Evolutionary conservation across 2,797 vertebrate species (phyloP).

Genomic region (Loriculus beryllinus): DNA sequence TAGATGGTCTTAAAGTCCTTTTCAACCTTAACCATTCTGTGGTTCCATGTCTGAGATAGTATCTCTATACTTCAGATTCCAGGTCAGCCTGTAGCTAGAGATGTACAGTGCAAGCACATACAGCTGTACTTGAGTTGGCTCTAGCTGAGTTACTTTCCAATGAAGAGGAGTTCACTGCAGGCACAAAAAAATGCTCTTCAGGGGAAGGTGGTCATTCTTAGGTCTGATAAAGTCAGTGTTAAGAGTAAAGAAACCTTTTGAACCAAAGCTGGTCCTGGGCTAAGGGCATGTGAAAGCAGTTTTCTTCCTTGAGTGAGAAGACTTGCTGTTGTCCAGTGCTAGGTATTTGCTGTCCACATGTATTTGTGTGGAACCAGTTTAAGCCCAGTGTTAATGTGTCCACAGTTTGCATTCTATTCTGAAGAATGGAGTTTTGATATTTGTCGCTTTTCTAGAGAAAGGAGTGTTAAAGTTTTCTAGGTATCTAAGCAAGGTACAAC

Average conservation of each 20-base stretch:
- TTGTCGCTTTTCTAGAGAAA: not conserved
- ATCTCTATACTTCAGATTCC: not conserved
- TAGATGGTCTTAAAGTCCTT: not conserved
- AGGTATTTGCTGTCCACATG: not conserved
- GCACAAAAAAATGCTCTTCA: not conserved
- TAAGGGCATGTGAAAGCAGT: not conserved
- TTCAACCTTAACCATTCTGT: not conserved
- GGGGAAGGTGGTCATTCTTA: not conserved
- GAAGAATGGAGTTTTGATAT: not conserved
- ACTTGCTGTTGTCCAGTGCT: not conserved
- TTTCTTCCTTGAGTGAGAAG: not conserved
- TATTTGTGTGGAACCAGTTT: not conserved
- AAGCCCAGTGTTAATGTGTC: not conserved
- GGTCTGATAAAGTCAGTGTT: not conserved
- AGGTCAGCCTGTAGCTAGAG: not conserved
- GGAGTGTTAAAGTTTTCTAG: not conserved
- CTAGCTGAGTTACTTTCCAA: not conserved
- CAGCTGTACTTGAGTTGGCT: not conserved
- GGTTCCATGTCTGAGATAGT: not conserved
- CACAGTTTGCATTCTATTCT: not conserved
- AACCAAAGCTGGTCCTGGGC: not conserved
- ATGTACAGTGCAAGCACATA: not conserved
- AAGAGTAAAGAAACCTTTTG: not conserved
- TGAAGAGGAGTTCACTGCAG: not conserved
- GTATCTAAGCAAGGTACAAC: not conserved